A percentile compares a stretch with the other conserved stretches of the same genome.
phyloP scores from a whole-genome alignment of 2,888 invertebrate species.

The Drosophila kuntzei region DNA sequence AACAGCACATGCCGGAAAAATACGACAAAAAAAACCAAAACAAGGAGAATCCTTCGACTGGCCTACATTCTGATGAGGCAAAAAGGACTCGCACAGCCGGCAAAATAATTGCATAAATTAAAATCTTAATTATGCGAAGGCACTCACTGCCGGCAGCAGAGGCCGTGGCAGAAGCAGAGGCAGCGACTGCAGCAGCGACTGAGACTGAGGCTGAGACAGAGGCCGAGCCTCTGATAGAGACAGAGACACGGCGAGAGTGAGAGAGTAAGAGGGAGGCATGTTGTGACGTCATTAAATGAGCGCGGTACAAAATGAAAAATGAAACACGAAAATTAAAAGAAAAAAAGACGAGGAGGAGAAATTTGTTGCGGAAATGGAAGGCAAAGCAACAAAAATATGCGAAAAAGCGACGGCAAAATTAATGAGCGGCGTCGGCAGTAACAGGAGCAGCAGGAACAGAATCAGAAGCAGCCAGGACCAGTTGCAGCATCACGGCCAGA shows the following conservation, averaged over 20 bases:
- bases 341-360: constrained; percentile 67
- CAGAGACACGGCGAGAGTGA: constrained; percentile 1
- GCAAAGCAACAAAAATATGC: constrained; percentile 48
- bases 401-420: constrained; percentile 74
- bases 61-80: constrained; percentile 53
- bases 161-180: constrained; percentile 7
- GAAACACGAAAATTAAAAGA: constrained; percentile 78
- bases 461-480: constrained; percentile 20
- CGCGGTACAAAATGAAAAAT: constrained; percentile 76
- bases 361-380: constrained; percentile 68
- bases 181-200: constrained; percentile 12
- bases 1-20: constrained; percentile 59
- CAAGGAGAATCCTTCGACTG: constrained; percentile 42
- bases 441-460: constrained; percentile 45
- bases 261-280: neutral
- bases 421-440: constrained; percentile 61
- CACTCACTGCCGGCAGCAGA: constrained; percentile 42
- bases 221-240: constrained; percentile 51
- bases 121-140: constrained; percentile 78
- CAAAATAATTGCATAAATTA: constrained; percentile 82
- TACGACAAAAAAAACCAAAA: constrained; percentile 38
- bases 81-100: constrained; percentile 70
- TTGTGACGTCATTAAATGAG: constrained; percentile 76
- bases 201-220: constrained; percentile 17
- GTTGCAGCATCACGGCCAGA: constrained; percentile 27